phyloP scores from a whole-genome alignment of 2,888 invertebrate species.

The Bellardia bayeri region DNA sequence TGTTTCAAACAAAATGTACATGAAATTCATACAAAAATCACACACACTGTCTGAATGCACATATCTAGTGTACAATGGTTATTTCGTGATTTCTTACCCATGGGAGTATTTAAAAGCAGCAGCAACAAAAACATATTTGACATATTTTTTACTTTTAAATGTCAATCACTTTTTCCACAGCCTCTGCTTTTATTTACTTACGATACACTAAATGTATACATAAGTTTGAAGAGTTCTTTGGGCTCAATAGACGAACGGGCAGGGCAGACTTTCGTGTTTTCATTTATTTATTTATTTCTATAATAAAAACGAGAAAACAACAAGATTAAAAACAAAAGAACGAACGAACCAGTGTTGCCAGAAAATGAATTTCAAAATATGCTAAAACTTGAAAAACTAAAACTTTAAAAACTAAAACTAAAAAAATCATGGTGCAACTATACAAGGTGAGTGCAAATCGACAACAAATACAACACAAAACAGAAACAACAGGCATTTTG shows the following conservation, averaged over 20 bases:
- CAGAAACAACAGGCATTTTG: no score
- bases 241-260: slow-evolving; percentile 11
- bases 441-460: no score
- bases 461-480: no score
- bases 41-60: slow-evolving; percentile 7
- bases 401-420: no score
- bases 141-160: slow-evolving; percentile 67
- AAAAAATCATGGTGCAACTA: no score
- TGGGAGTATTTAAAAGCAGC: slow-evolving; percentile 65
- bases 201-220: no score
- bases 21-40: slow-evolving; percentile 41
- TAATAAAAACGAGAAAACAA: not conserved
- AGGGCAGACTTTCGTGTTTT: slow-evolving; percentile 21
- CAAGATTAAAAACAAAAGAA: not conserved
- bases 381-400: no score
- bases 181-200: slow-evolving; percentile 16
- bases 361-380: no score
- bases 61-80: slow-evolving; percentile 13
- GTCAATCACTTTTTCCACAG: slow-evolving; percentile 64
- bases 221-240: not conserved
- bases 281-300: slow-evolving; percentile 12
- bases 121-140: slow-evolving; percentile 63
- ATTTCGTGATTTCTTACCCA: slow-evolving; percentile 66
- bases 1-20: slow-evolving; percentile 61
- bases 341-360: no score